Percentiles rank a stretch among this genome's conserved stretches.
These are phyloP conservation scores for Brachypteracias leptosomus DNA, from an alignment of 2,113 vertebrate genomes.

Conservation along the genomic window DNA sequence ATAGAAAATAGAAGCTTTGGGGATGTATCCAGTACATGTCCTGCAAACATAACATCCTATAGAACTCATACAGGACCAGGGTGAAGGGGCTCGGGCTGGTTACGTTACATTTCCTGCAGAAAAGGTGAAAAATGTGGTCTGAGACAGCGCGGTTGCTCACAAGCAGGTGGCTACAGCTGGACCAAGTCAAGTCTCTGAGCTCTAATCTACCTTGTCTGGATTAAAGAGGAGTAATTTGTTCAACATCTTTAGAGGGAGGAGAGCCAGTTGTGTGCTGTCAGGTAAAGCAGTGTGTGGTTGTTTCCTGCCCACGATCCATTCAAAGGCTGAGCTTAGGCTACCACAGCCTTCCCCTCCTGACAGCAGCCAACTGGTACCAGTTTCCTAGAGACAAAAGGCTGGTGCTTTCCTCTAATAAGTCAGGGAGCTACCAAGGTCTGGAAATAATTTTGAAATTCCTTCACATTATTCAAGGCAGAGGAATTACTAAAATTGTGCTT, in stretches of 20 bases:
- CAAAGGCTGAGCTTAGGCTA: slow-evolving; percentile 45
- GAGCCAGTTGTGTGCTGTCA: slow-evolving; percentile 30
- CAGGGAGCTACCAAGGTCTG: slow-evolving; percentile 47
- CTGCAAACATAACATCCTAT: background rate
- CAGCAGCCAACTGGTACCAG: slow-evolving; percentile 3
- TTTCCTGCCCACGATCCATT: slow-evolving; percentile 49
- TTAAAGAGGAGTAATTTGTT: slow-evolving; percentile 71
- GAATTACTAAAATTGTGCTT: slow-evolving; percentile 65
- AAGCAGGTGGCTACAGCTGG: slow-evolving; percentile 56
- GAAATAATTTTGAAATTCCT: slow-evolving; percentile 69
- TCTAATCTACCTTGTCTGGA: slow-evolving; percentile 69
- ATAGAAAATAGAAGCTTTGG: background rate
- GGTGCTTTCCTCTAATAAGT: slow-evolving; percentile 16
- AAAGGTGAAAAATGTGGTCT: background rate
- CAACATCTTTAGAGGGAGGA: slow-evolving; percentile 41
- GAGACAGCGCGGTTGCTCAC: background rate
- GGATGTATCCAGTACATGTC: background rate
- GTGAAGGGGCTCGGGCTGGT: background rate
- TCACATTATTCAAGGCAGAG: slow-evolving; percentile 67
- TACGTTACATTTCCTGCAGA: background rate
- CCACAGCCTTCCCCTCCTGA: slow-evolving; percentile 48
- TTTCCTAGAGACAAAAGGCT: slow-evolving; percentile 37
- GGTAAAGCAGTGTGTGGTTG: slow-evolving; percentile 37
- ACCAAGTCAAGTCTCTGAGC: slow-evolving; percentile 51
- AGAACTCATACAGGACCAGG: background rate